Evolutionary conservation across 2,797 vertebrate species (phyloP), one percentile per base, ranked within the genome.

Genomic region (Schizothorax lantsangensis): DNA sequence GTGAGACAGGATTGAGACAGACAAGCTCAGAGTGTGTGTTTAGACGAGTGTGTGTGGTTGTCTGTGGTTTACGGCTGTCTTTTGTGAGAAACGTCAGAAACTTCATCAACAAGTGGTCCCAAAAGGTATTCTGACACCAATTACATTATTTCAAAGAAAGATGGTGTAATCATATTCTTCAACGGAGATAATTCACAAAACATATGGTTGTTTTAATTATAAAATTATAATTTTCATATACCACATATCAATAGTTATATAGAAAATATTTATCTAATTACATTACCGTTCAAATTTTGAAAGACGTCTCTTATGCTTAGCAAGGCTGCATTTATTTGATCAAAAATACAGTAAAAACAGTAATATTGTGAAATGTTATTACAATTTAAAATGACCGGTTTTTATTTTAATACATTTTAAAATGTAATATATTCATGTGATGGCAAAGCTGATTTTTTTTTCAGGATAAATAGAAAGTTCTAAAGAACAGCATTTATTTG

Each of bases 1-100:
- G 66, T 26, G 30, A 33, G 36, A 43, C 26, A 30, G 68, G 36
- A 40, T 2, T 79, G 36, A 57, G 75, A 79, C 52, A 59, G 64
- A 81, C 80, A 69, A n/a, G 62, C 26, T 69, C 45, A 81, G 83
- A n/a, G 38, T 19, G 49, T 62, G 2, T 74, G 30, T 17, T 59
- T n/a, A n/a, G 15, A 49, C 19, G 43, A n/a, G n/a, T 19, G 49
- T 62, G 4, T 74, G 21, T 17, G 8, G 21, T 6, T 68, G 21
- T 49, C 52, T 64, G 43, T 40, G 21, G 19, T 71, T 69, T 69
- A 69, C 17, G 33, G 52, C 30, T 23, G 45, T 26, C 7, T 23
- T 69, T 52, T 15, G 80, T 36, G 11, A 69, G 64, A 38, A n/a
- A 15, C 3, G 26, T 66, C 36, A 17, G 21, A 59, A 59, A 59